A percentile compares a stretch with the other conserved stretches of the same genome.
phyloP scores from a whole-genome alignment of 1,140 invertebrate species.

The Triops cancriformis region DNA sequence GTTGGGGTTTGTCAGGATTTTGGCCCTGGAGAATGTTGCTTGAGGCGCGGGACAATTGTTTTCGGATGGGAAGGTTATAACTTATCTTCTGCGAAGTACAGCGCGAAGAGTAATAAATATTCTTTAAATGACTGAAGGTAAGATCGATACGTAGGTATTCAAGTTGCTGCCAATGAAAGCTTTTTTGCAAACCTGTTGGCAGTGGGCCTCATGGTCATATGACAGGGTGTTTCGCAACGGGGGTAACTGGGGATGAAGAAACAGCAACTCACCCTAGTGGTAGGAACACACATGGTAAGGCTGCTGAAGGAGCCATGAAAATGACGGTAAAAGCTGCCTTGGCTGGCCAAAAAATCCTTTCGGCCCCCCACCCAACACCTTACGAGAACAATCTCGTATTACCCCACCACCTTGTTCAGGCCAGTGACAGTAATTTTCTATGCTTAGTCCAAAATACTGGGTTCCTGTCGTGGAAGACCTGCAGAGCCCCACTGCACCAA shows the following conservation, averaged over 20 bases:
- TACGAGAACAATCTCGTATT: background rate
- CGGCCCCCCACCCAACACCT: background rate
- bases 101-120: too few relatives aligned
- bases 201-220: background rate
- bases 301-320: conserved; percentile 3
- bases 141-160: background rate
- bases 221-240: background rate
- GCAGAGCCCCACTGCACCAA: background rate
- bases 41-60: too few relatives aligned
- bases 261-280: conserved; percentile 8
- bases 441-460: too few relatives aligned
- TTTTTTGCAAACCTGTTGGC: conserved; percentile 8
- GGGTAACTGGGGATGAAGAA: background rate
- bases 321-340: background rate
- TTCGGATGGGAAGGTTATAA: too few relatives aligned
- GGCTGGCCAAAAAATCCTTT: background rate
- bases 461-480: too few relatives aligned
- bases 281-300: conserved; percentile 8
- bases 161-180: conserved; percentile 5
- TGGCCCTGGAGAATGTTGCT: too few relatives aligned
- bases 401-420: background rate
- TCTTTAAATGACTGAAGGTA: background rate
- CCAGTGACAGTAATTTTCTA: too few relatives aligned
- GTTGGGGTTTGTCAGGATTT: too few relatives aligned
- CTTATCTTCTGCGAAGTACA: too few relatives aligned